Evolutionary conservation across 2,888 invertebrate genomes (phyloP).

Genomic region (Nemotelus pantherinus): DNA sequence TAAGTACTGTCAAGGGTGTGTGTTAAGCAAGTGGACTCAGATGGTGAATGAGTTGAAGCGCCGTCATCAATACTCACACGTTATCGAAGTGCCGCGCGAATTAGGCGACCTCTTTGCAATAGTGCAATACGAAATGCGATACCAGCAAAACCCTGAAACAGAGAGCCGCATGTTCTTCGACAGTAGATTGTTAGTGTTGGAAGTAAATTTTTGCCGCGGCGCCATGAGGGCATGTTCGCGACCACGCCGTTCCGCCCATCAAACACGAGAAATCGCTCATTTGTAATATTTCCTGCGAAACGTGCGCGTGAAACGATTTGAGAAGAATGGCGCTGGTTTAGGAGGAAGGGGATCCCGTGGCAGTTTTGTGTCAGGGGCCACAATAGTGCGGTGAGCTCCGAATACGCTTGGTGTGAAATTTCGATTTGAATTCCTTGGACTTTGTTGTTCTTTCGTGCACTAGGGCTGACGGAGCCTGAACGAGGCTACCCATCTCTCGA

Average conservation of each 20-base stretch:
- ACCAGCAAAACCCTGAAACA: too few relatives aligned
- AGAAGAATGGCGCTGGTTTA: conserved; percentile 77
- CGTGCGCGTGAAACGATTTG: conserved; percentile 78
- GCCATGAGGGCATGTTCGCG: conserved; percentile 86
- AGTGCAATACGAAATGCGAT: too few relatives aligned
- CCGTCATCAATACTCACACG: too few relatives aligned
- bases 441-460: conserved; percentile 46
- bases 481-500: conserved; percentile 7
- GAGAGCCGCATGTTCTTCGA: not conserved
- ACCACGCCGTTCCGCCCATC: conserved; percentile 78
- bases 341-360: conserved; percentile 65
- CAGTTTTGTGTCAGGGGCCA: conserved; percentile 69
- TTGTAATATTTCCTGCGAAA: conserved; percentile 80
- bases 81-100: too few relatives aligned
- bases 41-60: too few relatives aligned
- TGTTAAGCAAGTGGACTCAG: too few relatives aligned
- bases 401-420: conserved; percentile 45
- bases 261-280: conserved; percentile 73
- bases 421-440: conserved; percentile 24
- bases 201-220: conserved; percentile 63
- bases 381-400: conserved; percentile 65
- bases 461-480: conserved; percentile 37
- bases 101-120: too few relatives aligned
- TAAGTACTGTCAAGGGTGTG: too few relatives aligned
- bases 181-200: conserved; percentile 47